Evolutionary conservation across 64 coral and sea anemone species (phyloP).

Genomic region (Pachyseris speciosa): DNA sequence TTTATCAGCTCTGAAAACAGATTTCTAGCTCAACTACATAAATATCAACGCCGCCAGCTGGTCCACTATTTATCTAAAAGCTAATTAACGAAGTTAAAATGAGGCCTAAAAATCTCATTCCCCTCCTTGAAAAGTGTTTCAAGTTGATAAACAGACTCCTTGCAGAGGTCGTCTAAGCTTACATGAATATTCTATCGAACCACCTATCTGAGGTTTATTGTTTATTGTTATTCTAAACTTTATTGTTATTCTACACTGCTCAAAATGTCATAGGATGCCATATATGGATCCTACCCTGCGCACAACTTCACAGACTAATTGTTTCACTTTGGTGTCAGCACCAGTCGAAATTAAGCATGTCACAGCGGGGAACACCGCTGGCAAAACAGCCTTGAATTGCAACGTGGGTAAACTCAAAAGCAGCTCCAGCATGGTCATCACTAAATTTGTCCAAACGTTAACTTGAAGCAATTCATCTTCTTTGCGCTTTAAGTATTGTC

Average conservation of each 20-base stretch:
- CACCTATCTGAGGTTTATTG: neutral
- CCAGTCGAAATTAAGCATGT: slow-evolving; percentile 85
- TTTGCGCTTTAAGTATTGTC: slow-evolving; percentile 82
- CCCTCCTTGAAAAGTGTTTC: too few species aligned
- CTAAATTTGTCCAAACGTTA: slow-evolving; percentile 92
- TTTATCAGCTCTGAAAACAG: too few species aligned
- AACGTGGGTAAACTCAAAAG: slow-evolving; percentile 89
- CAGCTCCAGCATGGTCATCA: slow-evolving; percentile 86
- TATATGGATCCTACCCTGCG: slow-evolving; percentile 92
- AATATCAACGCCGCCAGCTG: too few species aligned
- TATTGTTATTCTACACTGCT: too few species aligned
- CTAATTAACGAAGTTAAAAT: too few species aligned
- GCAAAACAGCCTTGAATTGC: slow-evolving; percentile 97
- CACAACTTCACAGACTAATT: slow-evolving; percentile 92
- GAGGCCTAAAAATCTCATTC: too few species aligned
- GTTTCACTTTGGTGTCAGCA: slow-evolving; percentile 88
- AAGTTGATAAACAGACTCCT: too few species aligned
- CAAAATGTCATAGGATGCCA: slow-evolving; percentile 78
- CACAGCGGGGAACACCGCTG: slow-evolving; percentile 96
- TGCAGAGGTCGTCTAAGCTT: too few species aligned
- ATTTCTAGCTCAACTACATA: too few species aligned
- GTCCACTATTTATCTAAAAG: too few species aligned
- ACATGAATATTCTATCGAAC: too few species aligned
- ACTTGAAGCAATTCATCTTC: slow-evolving; percentile 94
- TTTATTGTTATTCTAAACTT: neutral